A percentile compares a stretch with the other conserved stretches of the same genome.
phyloP scores from a whole-genome alignment of 1,140 invertebrate genomes.

The Ceratosolen solmsi region DNA sequence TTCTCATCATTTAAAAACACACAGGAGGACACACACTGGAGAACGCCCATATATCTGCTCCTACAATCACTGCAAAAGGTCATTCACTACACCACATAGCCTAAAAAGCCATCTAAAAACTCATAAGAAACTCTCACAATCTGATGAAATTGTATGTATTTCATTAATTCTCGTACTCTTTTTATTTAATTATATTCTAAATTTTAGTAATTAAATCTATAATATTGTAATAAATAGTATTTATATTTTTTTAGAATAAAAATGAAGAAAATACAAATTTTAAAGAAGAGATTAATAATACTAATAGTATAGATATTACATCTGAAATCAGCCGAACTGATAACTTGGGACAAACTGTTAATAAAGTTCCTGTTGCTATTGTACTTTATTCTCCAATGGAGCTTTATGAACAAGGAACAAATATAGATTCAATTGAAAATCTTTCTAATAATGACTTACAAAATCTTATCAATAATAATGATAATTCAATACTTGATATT shows the following conservation, averaged over 20 bases:
- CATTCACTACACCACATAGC: slow-evolving; percentile 87
- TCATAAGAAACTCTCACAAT: slow-evolving; percentile 65
- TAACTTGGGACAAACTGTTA: slow-evolving; percentile 46
- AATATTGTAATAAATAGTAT: slow-evolving; percentile 8
- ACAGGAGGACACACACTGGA: slow-evolving; percentile 77
- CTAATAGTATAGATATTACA: slow-evolving; percentile 40
- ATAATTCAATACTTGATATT: slow-evolving; percentile 48
- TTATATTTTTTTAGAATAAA: slow-evolving; percentile 43
- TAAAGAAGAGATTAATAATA: slow-evolving; percentile 50
- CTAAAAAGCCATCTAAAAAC: slow-evolving; percentile 85
- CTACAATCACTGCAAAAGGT: slow-evolving; percentile 81
- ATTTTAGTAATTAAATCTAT: neutral
- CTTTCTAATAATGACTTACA: slow-evolving; percentile 42
- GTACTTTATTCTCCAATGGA: slow-evolving; percentile 50
- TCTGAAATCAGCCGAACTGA: slow-evolving; percentile 54
- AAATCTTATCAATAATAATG: slow-evolving; percentile 52
- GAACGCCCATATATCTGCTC: slow-evolving; percentile 86
- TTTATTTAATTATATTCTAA: neutral
- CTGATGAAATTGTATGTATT: slow-evolving; percentile 60
- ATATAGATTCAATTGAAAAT: slow-evolving; percentile 32
- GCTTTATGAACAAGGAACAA: slow-evolving; percentile 22
- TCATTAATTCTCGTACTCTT: slow-evolving; percentile 7
- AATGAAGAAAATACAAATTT: slow-evolving; percentile 33
- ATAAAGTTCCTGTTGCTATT: slow-evolving; percentile 48
- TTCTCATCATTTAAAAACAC: slow-evolving; percentile 94